Percentiles rank a stretch among this genome's conserved stretches.
phyloP scores from a whole-genome alignment of 35 echinoderm and acorn worm genomes.

The Lytechinus pictus region DNA sequence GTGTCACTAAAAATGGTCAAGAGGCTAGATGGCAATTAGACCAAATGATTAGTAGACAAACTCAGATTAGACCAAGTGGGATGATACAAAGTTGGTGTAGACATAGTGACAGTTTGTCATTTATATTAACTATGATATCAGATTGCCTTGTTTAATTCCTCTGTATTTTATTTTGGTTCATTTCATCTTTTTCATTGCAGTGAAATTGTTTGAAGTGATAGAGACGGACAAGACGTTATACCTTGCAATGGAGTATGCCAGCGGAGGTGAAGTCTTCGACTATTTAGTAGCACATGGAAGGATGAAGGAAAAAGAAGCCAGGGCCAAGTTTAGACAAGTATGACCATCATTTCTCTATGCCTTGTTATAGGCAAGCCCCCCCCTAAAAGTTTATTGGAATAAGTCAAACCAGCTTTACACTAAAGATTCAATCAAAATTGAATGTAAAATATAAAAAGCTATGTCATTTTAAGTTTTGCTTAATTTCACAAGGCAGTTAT shows the following conservation, averaged over 20 bases:
- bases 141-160: background rate
- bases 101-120: no score
- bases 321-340: constrained; percentile 98
- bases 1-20: no score
- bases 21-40: no score
- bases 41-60: no score
- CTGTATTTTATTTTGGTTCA: background rate
- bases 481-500: no score
- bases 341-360: background rate
- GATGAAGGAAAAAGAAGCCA: constrained; percentile 99
- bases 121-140: background rate
- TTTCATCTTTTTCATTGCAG: constrained; percentile 63
- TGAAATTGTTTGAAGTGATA: constrained; percentile 99
- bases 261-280: constrained; percentile 97
- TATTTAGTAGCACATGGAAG: constrained; percentile 96
- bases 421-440: no score
- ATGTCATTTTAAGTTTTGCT: no score
- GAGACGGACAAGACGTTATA: constrained; percentile 98
- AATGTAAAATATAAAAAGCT: no score
- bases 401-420: no score
- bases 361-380: background rate
- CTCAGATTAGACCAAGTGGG: no score
- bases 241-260: constrained; percentile 98
- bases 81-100: no score
- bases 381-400: no score